Evolutionary conservation across 2,797 vertebrate species (phyloP).

Genomic region (Peromyscus melanophrys): DNA sequence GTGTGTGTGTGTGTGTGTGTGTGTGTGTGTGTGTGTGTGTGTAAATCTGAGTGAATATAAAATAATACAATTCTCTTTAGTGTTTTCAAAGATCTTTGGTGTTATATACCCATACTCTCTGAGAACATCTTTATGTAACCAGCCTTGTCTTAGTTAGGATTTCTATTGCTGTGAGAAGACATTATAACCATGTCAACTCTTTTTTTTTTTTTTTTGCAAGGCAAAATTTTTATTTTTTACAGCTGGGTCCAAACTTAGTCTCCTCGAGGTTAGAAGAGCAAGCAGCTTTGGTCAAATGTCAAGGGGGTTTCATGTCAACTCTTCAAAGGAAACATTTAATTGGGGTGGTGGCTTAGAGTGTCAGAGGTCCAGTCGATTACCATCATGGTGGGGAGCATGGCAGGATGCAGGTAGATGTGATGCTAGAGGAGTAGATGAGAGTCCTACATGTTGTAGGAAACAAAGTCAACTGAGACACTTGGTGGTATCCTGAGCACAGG

Average conservation of each 20-base stretch:
- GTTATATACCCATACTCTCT: neutral
- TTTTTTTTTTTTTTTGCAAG: no score
- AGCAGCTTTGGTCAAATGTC: no score
- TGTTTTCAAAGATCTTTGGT: neutral
- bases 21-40: neutral
- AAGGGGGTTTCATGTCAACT: neutral
- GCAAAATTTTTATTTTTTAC: no score
- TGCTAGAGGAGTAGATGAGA: neutral
- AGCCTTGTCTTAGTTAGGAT: neutral
- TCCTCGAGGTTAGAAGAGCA: no score
- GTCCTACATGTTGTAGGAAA: neutral
- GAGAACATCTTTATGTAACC: neutral
- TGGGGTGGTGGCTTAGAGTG: neutral
- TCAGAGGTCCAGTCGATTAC: neutral
- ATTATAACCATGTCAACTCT: neutral
- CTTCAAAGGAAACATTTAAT: no score
- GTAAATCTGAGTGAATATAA: neutral
- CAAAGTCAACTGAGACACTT: neutral
- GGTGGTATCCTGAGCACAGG: neutral
- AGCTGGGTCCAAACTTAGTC: no score
- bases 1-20: neutral
- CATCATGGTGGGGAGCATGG: neutral
- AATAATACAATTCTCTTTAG: neutral
- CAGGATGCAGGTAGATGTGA: neutral
- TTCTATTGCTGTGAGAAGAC: neutral